These are phyloP conservation scores for Lamellibrachia columna DNA, from an alignment of 2,888 invertebrate genomes.

Conservation along the genomic window DNA sequence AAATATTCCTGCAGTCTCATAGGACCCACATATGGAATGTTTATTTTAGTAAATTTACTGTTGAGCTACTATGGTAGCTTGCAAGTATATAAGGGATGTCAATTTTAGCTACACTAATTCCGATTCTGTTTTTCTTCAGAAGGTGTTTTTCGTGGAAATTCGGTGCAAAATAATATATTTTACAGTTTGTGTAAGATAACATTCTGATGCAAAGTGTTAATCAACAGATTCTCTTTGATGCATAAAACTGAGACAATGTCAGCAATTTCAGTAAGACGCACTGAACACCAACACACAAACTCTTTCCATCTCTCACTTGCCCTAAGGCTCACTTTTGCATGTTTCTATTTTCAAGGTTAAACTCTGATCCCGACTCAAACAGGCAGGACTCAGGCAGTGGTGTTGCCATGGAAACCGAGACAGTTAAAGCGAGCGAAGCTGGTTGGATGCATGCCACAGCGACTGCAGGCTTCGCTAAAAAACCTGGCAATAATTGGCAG, in stretches of 20 bases:
- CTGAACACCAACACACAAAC: not conserved
- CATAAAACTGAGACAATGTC: not conserved
- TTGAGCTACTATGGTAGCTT: too few relatives aligned
- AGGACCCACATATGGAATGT: too few relatives aligned
- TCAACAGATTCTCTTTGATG: too few relatives aligned
- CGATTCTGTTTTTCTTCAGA: too few relatives aligned
- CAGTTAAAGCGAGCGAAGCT: not conserved
- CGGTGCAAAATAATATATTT: too few relatives aligned
- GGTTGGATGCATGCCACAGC: not conserved
- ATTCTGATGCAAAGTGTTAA: too few relatives aligned
- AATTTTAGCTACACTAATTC: too few relatives aligned
- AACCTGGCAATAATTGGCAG: slow-evolving; percentile 1
- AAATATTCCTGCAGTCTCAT: too few relatives aligned
- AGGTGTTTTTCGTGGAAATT: too few relatives aligned
- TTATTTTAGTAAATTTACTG: too few relatives aligned
- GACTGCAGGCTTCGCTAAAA: not conserved
- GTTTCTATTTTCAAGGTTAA: slow-evolving; percentile 16
- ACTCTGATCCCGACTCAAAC: not conserved
- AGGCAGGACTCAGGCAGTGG: slow-evolving; percentile 16
- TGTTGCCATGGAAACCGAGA: slow-evolving; percentile 16
- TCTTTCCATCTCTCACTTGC: not conserved
- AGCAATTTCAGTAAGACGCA: not conserved
- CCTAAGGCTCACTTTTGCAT: slow-evolving; percentile 7
- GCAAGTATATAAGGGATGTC: too few relatives aligned
- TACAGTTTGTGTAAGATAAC: too few relatives aligned